Conservation (phyloP, 2,113 vertebrate genomes). For the Plestiodon gilberti region DNA sequence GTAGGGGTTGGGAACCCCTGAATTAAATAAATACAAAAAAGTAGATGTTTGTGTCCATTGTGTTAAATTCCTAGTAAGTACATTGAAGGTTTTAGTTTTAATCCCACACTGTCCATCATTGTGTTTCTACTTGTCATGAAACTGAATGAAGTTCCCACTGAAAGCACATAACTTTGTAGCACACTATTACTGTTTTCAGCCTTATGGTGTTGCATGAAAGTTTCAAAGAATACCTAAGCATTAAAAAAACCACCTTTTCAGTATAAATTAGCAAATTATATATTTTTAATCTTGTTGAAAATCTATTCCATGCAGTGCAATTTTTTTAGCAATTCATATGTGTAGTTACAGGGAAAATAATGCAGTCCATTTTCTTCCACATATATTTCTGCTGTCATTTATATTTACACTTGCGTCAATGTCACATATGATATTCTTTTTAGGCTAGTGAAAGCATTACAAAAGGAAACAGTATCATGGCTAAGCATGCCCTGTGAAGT, state of each 20-base stretch:
- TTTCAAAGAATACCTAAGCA: background rate
- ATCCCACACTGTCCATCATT: background rate
- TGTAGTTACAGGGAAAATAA: background rate
- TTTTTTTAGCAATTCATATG: background rate
- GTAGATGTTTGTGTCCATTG: background rate
- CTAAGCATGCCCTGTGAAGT: slow-evolving; percentile 74
- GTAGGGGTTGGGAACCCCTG: too few relatives aligned
- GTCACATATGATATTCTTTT: slow-evolving; percentile 71
- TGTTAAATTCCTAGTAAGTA: background rate
- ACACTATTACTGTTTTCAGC: background rate
- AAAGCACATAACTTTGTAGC: slow-evolving; percentile 43
- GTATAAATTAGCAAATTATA: background rate
- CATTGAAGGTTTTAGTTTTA: background rate
- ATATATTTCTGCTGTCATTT: slow-evolving; percentile 49
- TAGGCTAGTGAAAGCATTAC: slow-evolving; percentile 74
- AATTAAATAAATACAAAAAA: background rate
- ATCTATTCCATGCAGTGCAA: slow-evolving; percentile 4
- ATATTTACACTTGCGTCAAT: slow-evolving; percentile 60
- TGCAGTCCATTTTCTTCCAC: background rate
- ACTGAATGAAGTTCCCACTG: background rate
- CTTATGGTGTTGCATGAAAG: slow-evolving; percentile 3
- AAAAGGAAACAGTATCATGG: slow-evolving; percentile 74
- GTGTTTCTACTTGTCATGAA: background rate
- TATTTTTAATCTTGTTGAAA: slow-evolving; percentile 1
- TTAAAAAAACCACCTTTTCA: background rate